A percentile compares a stretch with the other conserved stretches of the same genome.
phyloP scores from a whole-genome alignment of 2,113 vertebrate genomes.

The Orycteropus afer region DNA sequence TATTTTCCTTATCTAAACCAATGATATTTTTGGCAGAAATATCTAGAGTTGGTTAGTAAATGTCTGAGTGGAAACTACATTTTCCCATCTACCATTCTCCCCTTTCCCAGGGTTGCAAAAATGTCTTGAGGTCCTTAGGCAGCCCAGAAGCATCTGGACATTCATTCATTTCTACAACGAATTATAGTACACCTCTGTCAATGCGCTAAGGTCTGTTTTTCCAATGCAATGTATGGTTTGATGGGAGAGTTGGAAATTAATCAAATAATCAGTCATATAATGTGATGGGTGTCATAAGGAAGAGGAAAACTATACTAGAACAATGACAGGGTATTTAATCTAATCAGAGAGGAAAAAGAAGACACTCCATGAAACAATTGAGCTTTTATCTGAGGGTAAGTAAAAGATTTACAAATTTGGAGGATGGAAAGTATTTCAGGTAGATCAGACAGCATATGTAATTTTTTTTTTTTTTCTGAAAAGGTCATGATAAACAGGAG shows the following conservation, averaged over 20 bases:
- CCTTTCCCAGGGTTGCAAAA: not conserved
- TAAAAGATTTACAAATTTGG: not conserved
- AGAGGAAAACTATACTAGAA: not conserved
- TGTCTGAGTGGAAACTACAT: fast-evolving
- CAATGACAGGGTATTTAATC: not conserved
- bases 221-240: not conserved
- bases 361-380: not conserved
- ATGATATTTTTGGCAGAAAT: not conserved
- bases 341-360: not conserved
- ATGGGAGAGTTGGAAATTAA: not conserved
- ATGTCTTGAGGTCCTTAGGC: not conserved
- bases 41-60: not conserved
- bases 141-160: not conserved
- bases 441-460: too few relatives aligned
- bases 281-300: not conserved
- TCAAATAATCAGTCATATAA: not conserved
- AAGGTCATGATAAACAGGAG: not conserved
- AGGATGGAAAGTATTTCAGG: not conserved
- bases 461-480: not conserved
- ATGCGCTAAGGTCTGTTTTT: not conserved
- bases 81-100: not conserved
- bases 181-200: not conserved
- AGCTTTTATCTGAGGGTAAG: not conserved
- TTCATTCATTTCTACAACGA: not conserved
- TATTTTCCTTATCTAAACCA: not conserved